phyloP scores from a whole-genome alignment of 2,797 vertebrate genomes.

The Alosa sapidissima region DNA sequence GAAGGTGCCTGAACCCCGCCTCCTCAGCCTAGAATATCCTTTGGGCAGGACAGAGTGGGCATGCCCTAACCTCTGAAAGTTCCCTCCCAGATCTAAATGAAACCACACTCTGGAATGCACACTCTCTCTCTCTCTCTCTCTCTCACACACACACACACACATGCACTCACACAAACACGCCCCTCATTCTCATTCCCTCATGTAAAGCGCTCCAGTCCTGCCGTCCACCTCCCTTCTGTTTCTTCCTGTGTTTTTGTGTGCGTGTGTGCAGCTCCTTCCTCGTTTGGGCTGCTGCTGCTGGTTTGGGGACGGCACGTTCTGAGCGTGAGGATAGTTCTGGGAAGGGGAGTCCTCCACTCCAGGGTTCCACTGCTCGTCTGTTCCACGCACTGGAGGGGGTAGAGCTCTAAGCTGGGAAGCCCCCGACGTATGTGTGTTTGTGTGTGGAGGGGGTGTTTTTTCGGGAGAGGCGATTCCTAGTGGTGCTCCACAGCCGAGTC shows the following conservation, averaged over 20 bases:
- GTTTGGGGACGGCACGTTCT: not conserved
- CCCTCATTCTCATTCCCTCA: constrained; percentile 14
- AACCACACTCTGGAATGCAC: constrained; percentile 72
- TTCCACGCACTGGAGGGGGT: not conserved
- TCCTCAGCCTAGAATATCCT: constrained; percentile 49
- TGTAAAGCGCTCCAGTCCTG: constrained; percentile 58
- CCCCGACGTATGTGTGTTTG: not conserved
- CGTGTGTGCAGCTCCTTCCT: constrained; percentile 55
- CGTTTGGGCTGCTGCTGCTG: constrained; percentile 5
- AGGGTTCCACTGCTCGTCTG: not conserved
- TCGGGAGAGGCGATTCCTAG: constrained; percentile 24
- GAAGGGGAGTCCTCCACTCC: not conserved
- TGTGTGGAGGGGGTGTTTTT: constrained; percentile 20
- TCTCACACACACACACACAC: constrained; percentile 38
- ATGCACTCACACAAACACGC: constrained; percentile 10
- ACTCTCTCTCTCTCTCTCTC: constrained; percentile 32
- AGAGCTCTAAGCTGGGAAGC: not conserved
- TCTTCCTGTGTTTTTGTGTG: constrained; percentile 55
- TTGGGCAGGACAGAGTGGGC: constrained; percentile 61
- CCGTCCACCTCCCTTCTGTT: constrained; percentile 71
- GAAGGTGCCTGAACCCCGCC: constrained; percentile 50
- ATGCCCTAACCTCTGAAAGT: constrained; percentile 55
- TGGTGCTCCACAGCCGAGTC: constrained; percentile 41
- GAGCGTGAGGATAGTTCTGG: not conserved
- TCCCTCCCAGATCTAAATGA: constrained; percentile 70